Percentiles rank a stretch among this genome's conserved stretches.
Evolutionary conservation across 2,888 invertebrate species (phyloP).

Genomic region (Rotaria macrura): DNA sequence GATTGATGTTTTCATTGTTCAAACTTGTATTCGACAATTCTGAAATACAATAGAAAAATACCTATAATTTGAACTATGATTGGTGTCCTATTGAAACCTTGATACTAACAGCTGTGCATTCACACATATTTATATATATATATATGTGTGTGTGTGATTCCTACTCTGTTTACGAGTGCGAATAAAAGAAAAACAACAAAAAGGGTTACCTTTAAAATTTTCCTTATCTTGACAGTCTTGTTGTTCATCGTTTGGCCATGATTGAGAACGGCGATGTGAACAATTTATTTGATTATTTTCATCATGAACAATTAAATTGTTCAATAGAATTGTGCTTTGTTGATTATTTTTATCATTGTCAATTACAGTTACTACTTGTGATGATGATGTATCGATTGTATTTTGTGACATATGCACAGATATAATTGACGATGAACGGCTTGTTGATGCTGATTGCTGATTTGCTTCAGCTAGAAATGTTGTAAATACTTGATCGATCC

Average conservation of each 20-base stretch:
- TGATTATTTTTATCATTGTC: background rate
- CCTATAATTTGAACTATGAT: background rate
- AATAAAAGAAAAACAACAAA: background rate
- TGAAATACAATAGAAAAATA: background rate
- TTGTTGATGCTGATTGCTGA: background rate
- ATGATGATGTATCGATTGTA: background rate
- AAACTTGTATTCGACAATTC: background rate
- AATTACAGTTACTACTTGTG: background rate
- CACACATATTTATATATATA: background rate
- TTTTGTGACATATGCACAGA: background rate
- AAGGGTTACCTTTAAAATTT: background rate
- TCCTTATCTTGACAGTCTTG: background rate
- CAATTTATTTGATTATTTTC: background rate
- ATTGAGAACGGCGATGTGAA: background rate
- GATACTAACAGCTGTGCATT: background rate
- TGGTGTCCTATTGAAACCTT: background rate
- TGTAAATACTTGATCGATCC: constrained; percentile 12
- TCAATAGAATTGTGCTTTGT: background rate
- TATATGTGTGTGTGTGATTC: background rate
- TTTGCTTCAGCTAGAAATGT: background rate
- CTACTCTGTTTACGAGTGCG: no score
- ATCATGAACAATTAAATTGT: background rate
- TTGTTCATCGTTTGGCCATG: background rate
- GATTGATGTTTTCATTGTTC: background rate
- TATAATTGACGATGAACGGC: background rate